A percentile compares a stretch with the other conserved stretches of the same genome.
Conservation (phyloP, 2,888 invertebrate genomes). For the Oscheius onirici region DNA sequence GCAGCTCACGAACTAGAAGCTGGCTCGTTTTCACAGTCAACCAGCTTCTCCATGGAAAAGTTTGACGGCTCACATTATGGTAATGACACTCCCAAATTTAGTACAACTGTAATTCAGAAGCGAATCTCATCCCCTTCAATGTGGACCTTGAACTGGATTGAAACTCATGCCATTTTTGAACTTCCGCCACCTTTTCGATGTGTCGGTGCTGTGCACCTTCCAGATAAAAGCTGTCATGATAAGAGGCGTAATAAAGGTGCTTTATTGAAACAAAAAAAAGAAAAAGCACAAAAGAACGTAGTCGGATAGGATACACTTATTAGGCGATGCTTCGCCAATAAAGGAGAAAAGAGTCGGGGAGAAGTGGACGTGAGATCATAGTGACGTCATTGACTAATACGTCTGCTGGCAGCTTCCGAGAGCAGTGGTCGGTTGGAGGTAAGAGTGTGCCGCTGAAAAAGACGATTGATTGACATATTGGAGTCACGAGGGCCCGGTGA, state of each 20-base stretch:
- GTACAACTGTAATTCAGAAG: not conserved
- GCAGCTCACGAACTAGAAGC: no score
- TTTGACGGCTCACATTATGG: no score
- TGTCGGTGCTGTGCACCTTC: constrained; percentile 18
- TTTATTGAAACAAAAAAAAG: not conserved
- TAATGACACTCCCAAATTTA: no score
- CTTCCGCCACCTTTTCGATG: constrained; percentile 7
- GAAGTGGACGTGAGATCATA: not conserved
- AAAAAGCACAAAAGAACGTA: constrained; percentile 6
- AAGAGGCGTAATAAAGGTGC: constrained; percentile 19
- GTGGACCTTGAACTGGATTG: constrained; percentile 22
- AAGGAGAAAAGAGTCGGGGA: not conserved
- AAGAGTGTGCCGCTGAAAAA: constrained; percentile 43
- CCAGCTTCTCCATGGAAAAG: no score
- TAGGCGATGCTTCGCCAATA: not conserved
- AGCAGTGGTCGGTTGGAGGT: constrained; percentile 43
- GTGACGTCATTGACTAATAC: constrained; percentile 29
- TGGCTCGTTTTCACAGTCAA: no score
- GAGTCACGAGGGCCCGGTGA: not conserved
- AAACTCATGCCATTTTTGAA: not conserved
- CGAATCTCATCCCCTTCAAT: not conserved
- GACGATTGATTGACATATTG: constrained; percentile 14
- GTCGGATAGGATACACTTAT: not conserved
- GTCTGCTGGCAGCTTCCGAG: constrained; percentile 29
- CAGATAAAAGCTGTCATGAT: constrained; percentile 22